Conservation (phyloP, 2,797 vertebrate genomes). For the Macropus fuliginosus region DNA sequence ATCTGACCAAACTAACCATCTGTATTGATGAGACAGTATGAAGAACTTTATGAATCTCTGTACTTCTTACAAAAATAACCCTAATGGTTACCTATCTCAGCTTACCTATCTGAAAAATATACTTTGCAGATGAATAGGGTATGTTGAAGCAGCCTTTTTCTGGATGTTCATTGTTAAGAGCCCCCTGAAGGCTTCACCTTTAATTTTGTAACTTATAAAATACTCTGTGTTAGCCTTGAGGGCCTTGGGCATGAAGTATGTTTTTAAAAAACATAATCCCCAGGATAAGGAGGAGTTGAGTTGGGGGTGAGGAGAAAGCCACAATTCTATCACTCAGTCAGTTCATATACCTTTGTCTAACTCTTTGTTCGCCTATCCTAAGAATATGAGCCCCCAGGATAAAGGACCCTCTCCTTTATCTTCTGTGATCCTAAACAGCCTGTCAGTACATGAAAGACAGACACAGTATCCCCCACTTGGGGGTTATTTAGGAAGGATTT, state of each 20-base stretch:
- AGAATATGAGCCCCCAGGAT: neutral
- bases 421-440: neutral
- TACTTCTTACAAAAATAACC: neutral
- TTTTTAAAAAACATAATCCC: neutral
- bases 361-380: neutral
- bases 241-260: neutral
- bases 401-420: neutral
- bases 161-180: neutral
- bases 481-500: neutral
- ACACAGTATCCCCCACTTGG: too few species aligned
- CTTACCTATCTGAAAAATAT: neutral
- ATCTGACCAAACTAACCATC: neutral
- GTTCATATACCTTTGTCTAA: neutral
- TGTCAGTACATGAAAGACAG: neutral
- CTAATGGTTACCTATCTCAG: too few species aligned
- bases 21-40: neutral
- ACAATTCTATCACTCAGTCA: neutral
- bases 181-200: neutral
- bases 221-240: neutral
- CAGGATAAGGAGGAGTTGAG: neutral
- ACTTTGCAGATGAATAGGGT: neutral
- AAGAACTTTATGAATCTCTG: neutral
- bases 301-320: neutral
- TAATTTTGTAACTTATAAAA: neutral
- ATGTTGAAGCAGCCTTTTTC: neutral